These are phyloP conservation scores for Muscidifurax raptorellus DNA, from an alignment of 1,140 invertebrate genomes.

Conservation along the genomic window DNA sequence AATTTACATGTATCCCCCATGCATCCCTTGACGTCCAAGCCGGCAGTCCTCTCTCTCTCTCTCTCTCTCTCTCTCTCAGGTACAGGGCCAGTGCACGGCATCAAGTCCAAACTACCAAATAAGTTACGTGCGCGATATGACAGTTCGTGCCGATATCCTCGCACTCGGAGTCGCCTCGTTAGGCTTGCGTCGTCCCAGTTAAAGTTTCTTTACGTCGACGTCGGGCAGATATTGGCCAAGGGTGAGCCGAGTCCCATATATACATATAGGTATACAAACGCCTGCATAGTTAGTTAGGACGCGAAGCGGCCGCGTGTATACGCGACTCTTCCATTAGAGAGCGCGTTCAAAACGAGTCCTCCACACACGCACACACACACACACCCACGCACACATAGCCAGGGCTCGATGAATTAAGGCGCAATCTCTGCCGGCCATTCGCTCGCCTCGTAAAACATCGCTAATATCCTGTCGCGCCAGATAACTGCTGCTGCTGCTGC, in stretches of 20 bases:
- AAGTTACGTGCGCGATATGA: neutral
- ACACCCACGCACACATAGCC: neutral
- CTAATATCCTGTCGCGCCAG: neutral
- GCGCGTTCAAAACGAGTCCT: too few species aligned
- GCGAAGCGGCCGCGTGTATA: too few species aligned
- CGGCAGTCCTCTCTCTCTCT: too few species aligned
- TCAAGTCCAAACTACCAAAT: neutral
- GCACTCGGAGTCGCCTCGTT: neutral
- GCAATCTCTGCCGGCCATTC: neutral
- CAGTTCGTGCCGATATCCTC: neutral
- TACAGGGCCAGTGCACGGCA: too few species aligned
- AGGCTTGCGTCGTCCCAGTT: slow-evolving; percentile 1
- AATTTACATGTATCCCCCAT: too few species aligned
- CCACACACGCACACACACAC: too few species aligned
- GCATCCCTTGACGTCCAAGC: too few species aligned
- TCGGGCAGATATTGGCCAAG: neutral
- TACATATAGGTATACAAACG: too few species aligned
- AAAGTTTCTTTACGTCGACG: neutral
- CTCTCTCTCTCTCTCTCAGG: too few species aligned
- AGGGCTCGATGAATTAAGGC: neutral
- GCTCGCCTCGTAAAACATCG: neutral
- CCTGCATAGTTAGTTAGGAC: too few species aligned
- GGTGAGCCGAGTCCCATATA: neutral
- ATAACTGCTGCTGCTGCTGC: neutral
- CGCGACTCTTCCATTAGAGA: too few species aligned